Evolutionary conservation across 2,797 vertebrate species (phyloP).

Genomic region (Ciconia nigra): DNA sequence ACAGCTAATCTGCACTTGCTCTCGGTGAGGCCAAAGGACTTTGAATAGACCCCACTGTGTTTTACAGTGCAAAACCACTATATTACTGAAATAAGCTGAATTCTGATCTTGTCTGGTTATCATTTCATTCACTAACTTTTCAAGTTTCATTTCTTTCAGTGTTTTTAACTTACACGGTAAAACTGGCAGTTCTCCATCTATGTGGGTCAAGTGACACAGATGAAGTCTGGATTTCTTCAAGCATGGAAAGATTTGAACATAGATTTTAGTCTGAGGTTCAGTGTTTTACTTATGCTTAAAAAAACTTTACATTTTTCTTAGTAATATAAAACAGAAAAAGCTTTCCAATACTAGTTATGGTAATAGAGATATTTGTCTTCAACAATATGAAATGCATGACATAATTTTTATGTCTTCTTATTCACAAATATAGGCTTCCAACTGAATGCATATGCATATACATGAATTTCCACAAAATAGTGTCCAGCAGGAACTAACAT

Average conservation of each 20-base stretch:
- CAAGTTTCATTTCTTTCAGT: neutral
- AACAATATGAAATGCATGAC: neutral
- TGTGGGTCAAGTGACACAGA: neutral
- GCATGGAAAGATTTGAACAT: neutral
- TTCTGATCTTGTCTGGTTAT: neutral
- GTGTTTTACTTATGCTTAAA: neutral
- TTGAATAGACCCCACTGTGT: neutral
- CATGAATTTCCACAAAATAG: neutral
- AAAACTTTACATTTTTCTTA: neutral
- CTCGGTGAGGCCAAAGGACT: neutral
- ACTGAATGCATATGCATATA: neutral
- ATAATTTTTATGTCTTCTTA: neutral
- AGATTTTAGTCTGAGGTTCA: neutral
- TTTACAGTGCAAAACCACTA: neutral
- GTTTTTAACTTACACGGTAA: neutral
- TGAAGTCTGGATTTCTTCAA: neutral
- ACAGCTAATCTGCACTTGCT: neutral
- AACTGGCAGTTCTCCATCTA: neutral
- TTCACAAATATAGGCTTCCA: neutral
- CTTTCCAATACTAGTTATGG: neutral
- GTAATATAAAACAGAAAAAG: neutral
- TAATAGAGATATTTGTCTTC: neutral
- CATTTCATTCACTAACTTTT: neutral
- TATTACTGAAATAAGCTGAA: neutral
- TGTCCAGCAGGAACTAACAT: neutral